Percentiles rank a stretch among this genome's conserved stretches.
Evolutionary conservation across 2,888 invertebrate species (phyloP).

Genomic region (Platycnemis pennipes): DNA sequence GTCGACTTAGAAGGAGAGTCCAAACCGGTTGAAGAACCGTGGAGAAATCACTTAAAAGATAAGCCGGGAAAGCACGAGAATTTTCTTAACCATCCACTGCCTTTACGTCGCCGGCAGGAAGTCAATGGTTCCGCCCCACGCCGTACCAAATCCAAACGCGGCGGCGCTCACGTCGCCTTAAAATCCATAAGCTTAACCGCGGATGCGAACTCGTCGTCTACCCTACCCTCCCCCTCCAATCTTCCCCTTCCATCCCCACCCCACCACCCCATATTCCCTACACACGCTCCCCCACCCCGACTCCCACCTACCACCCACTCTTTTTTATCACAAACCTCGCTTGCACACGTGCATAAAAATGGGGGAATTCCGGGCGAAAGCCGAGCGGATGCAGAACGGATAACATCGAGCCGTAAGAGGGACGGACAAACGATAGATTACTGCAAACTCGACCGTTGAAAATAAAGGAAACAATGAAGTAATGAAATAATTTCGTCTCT

Average conservation of each 20-base stretch:
- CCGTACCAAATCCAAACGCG: neutral
- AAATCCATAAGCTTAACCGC: conserved; percentile 31
- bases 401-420: neutral
- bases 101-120: neutral
- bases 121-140: neutral
- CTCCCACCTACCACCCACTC: neutral
- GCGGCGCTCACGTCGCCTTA: conserved; percentile 19
- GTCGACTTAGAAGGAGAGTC: no score
- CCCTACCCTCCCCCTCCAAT: neutral
- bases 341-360: neutral
- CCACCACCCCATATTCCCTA: neutral
- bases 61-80: no score
- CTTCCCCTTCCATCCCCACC: neutral
- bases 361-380: neutral
- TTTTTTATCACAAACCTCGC: neutral
- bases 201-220: conserved; percentile 19
- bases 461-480: neutral
- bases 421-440: neutral
- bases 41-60: no score
- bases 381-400: neutral
- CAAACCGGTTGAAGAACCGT: no score
- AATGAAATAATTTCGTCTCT: no score
- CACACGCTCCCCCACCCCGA: neutral
- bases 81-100: neutral
- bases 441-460: neutral